Percentiles rank a stretch among this genome's conserved stretches.
phyloP scores from a whole-genome alignment of 2,797 vertebrate genomes.

The Coregonus ussuriensis region DNA sequence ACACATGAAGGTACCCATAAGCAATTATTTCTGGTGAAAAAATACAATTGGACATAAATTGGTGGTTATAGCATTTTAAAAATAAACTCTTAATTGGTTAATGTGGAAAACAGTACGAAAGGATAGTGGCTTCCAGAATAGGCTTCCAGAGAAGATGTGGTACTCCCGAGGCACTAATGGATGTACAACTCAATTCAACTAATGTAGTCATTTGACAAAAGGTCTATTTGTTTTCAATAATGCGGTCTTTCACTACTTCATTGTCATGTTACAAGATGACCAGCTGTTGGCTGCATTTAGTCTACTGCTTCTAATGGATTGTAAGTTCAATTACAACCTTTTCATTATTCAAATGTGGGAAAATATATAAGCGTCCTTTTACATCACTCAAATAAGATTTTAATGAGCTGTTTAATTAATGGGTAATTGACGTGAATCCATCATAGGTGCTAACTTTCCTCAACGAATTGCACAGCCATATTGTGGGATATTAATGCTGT shows the following conservation, averaged over 20 bases:
- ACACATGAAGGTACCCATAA: no score
- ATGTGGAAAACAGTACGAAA: not conserved
- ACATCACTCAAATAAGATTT: conserved; percentile 77
- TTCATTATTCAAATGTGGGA: conserved; percentile 51
- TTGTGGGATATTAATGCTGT: conserved; percentile 12
- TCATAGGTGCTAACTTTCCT: conserved; percentile 78
- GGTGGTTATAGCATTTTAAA: no score
- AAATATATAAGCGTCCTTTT: conserved; percentile 40
- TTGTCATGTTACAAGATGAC: conserved; percentile 2
- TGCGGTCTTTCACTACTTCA: conserved; percentile 7
- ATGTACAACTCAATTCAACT: not conserved
- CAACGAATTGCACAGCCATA: conserved; percentile 22
- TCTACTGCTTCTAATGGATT: conserved; percentile 66
- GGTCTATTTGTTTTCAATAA: conserved; percentile 12
- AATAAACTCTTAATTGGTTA: not conserved
- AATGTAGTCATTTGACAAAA: not conserved
- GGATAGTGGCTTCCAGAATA: not conserved
- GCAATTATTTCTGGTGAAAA: no score
- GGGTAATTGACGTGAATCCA: conserved; percentile 88
- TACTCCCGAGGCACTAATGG: not conserved
- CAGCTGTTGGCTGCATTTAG: conserved; percentile 46
- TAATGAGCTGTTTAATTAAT: conserved; percentile 86
- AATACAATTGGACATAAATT: no score
- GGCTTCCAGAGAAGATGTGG: not conserved
- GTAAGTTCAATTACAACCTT: conserved; percentile 71